phyloP scores from a whole-genome alignment of 2,113 vertebrate genomes.

The Raja brachyura region DNA sequence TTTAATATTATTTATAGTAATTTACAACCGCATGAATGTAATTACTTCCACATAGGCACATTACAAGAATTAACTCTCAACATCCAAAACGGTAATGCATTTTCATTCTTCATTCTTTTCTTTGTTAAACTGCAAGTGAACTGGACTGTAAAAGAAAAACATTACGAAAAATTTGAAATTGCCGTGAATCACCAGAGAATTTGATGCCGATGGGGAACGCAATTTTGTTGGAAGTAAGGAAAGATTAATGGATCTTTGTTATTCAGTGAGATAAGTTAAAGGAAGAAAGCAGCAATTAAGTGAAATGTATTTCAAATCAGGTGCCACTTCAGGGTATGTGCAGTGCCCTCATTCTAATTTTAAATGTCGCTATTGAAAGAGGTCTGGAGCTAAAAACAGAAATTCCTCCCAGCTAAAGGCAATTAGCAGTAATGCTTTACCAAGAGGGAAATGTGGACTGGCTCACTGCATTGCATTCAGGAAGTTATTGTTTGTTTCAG shows the following conservation, averaged over 20 bases:
- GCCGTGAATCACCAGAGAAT: not conserved
- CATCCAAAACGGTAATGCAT: not conserved
- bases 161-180: not conserved
- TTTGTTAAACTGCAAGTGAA: conserved; percentile 14
- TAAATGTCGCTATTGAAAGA: conserved; percentile 66
- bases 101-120: not conserved
- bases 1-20: not conserved
- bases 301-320: conserved; percentile 82
- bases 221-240: conserved; percentile 60
- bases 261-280: conserved; percentile 85
- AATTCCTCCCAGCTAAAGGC: conserved; percentile 70
- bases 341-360: conserved; percentile 60
- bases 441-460: conserved; percentile 63
- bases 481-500: conserved; percentile 74
- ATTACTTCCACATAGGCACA: not conserved
- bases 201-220: conserved; percentile 51
- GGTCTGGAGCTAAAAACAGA: conserved; percentile 64
- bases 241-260: conserved; percentile 76
- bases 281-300: conserved; percentile 74
- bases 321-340: conserved; percentile 51
- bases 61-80: not conserved
- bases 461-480: conserved; percentile 61
- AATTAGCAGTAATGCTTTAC: conserved; percentile 72
- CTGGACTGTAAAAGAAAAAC: not conserved
- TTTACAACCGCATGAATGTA: not conserved